Base-by-base conservation (phyloP, 2,888 invertebrate species). In the Pachymerium ferrugineum region DNA sequence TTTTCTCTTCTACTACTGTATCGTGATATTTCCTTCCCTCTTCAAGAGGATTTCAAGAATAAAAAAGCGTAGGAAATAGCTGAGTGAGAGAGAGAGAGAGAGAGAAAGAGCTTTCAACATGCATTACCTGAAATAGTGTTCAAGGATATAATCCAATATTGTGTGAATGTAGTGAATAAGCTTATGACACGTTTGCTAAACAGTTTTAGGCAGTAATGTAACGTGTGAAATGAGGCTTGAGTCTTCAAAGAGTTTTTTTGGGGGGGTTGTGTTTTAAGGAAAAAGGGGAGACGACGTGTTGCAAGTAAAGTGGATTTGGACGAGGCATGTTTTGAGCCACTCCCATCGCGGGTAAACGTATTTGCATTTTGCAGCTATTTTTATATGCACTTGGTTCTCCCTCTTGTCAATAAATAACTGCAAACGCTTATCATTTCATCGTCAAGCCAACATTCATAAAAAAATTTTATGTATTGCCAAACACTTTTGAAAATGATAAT, bases 21-120 rank as follows among this genome's bases (percentile, higher is more conserved):
- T 47, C 8, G 47, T 47, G 47, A 47, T 47, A 47, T 47, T 47
- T 47, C 47, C 47, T 47, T 47, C 47, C 47, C 47, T 47, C 47
- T 47, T 22, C 19, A 47, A 47, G 47, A 16, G n/a, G n/a, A n/a
- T n/a, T n/a, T n/a, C n/a, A n/a, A n/a, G n/a, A n/a, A n/a, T n/a
- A n/a, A 47, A 47, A 47, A 47, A 47, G 19, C n/a, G n/a, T n/a
- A n/a, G 47, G 22, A 47, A 47, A 47, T 47, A 19, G 19, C 47
- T 47, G 22, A 47, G 47, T 16, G 22, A 16, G 22, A 8, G 47
- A 47, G 47, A 22, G 19, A 47, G n/a, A n/a, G n/a, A n/a, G n/a
- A n/a, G n/a, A n/a, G n/a, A 19, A 22, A 19, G 47, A 47, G 47
- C 47, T 47, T 47, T 47, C 47, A 47, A 22, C 47, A 47, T 47